Base-by-base conservation (phyloP, 2,113 vertebrate genomes). In the Beaufortia kweichowensis region DNA sequence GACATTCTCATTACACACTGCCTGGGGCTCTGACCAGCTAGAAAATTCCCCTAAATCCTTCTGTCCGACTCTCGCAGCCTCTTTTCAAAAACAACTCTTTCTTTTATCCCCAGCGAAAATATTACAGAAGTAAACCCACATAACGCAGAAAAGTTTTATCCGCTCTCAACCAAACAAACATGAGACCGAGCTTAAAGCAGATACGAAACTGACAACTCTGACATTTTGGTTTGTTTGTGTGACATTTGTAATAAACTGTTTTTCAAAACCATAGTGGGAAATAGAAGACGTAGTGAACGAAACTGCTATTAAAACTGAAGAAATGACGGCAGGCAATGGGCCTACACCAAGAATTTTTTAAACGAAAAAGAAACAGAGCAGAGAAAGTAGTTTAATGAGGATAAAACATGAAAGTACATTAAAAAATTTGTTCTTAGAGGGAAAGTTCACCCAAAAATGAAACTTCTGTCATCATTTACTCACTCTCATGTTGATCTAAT, bases 1-100 rank as follows among this genome's bases (percentile, higher is more conserved):
- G 81, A 83, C 84, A 76, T 85, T 87, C 76, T 85, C 80, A 87
- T 88, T 88, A 87, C 86, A 82, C 83, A 79, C 85, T 72, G 79
- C 76, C 70, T 65, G 70, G 80, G 78, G 81, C 46, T 79, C 81
- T 63, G 64, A 72, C 81, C 73, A 62, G 46, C 60, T 75, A 55
- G 80, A 79, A 86, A 79, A 81, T 79, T 28, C 80, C 66, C 64
- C 39, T 10, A 86, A 86, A 88, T 82, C 79, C 57, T 74, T 73
- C 70, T 53, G 48, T 59, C 63, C 59, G 73, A 31, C 19, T 82
- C 77, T 77, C 4, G 41, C 48, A 26, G 31, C 31, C n/a, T 19
- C n/a, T 21, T 21, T 46, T 57, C 21, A 59, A 78, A 82, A 75
- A 72, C 55, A 82, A 65, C 80, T 17, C 79, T 10, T 8, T 61